A percentile compares a stretch with the other conserved stretches of the same genome.
Evolutionary conservation across 2,888 invertebrate genomes (phyloP).

Genomic region (Platycheirus albimanus): DNA sequence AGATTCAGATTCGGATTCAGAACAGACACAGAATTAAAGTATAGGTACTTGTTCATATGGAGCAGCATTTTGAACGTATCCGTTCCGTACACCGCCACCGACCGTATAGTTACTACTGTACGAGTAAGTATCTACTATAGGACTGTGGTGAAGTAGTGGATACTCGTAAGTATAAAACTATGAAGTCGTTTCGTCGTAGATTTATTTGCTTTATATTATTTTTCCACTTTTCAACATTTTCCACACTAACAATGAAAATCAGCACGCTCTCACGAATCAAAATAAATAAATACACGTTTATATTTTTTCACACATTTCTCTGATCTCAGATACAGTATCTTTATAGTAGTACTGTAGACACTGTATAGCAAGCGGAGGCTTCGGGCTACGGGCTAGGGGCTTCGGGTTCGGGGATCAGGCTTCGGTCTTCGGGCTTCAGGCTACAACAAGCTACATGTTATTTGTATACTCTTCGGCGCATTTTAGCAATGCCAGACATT

Average conservation of each 20-base stretch:
- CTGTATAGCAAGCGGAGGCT: no score
- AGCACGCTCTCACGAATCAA: conserved; percentile 73
- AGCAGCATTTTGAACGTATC: background rate
- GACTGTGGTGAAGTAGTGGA: no score
- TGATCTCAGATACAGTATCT: conserved; percentile 44
- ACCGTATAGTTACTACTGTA: no score
- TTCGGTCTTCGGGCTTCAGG: background rate
- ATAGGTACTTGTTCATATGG: conserved; percentile 8
- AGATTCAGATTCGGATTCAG: conserved; percentile 32
- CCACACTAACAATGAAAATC: conserved; percentile 61
- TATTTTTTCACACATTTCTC: conserved; percentile 63
- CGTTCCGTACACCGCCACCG: background rate
- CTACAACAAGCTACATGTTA: conserved; percentile 35
- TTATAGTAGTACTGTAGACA: no score
- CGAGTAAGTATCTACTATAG: background rate
- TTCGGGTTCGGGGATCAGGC: no score
- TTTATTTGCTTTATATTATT: conserved; percentile 54
- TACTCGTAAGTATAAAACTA: no score
- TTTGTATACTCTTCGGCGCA: conserved; percentile 70
- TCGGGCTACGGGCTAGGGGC: background rate
- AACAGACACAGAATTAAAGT: conserved; percentile 22
- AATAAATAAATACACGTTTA: conserved; percentile 69
- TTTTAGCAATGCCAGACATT: conserved; percentile 74
- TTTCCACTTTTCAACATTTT: conserved; percentile 55
- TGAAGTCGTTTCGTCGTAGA: conserved; percentile 43